Percentiles rank a stretch among this genome's conserved stretches.
Conservation (phyloP, 2,888 invertebrate genomes). For the Noctuana brunneofusca region DNA sequence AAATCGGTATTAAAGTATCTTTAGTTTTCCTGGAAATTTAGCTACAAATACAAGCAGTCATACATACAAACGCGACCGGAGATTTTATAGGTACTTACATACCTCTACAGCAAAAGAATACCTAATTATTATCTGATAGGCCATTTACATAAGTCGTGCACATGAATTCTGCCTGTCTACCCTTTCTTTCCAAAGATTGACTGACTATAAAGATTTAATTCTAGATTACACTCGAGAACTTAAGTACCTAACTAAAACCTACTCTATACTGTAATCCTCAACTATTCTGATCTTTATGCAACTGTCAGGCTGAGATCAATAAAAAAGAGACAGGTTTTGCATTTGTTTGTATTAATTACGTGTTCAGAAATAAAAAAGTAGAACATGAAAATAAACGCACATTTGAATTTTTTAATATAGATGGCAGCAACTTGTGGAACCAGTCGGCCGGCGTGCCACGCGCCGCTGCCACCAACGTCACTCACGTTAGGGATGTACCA, state of each 20-base stretch:
- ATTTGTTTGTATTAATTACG: constrained; percentile 23
- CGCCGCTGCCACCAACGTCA: constrained; percentile 33
- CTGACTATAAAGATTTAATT: constrained; percentile 8
- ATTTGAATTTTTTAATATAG: constrained; percentile 27
- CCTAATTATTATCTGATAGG: constrained; percentile 4
- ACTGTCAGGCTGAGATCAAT: constrained; percentile 3
- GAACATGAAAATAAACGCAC: constrained; percentile 15
- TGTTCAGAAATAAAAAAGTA: constrained; percentile 12
- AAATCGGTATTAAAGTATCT: no score
- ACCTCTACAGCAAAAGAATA: not conserved
- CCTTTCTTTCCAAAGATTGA: not conserved
- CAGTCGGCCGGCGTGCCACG: constrained; percentile 39
- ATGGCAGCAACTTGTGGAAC: constrained; percentile 22
- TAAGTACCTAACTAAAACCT: not conserved
- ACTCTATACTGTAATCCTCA: constrained; percentile 3
- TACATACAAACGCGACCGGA: not conserved
- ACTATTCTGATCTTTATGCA: constrained; percentile 7
- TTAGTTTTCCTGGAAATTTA: not conserved
- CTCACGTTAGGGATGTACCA: constrained; percentile 19
- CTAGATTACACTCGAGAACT: constrained; percentile 1
- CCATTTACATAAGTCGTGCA: not conserved
- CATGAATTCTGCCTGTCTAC: constrained; percentile 2
- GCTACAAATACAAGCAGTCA: not conserved
- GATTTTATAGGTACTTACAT: not conserved
- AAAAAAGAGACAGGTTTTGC: constrained; percentile 7